Evolutionary conservation across 2,113 vertebrate genomes (phyloP), one percentile per base, ranked within the genome.

Genomic region (Macrotus californicus): DNA sequence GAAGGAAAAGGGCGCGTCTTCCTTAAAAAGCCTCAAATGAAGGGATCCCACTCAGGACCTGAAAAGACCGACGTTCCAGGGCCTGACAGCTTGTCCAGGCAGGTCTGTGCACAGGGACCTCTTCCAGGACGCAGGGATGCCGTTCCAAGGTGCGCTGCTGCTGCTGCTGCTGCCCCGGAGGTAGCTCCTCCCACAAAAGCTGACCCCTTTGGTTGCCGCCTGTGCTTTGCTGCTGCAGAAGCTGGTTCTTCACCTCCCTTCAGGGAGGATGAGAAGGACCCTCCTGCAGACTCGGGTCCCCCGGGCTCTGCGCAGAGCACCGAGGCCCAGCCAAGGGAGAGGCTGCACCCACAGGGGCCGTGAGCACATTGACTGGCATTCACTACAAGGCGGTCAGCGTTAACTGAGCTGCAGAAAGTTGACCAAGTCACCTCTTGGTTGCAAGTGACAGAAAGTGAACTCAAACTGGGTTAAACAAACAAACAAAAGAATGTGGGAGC

Each of bases 1-100:
- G 94, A 93, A 97, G 97, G 96, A 97, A 98, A 97, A 97, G 97
- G 98, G 97, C 81, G 97, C 97, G 98, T 96, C 96, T 96, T 96
- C 95, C 97, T 98, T 92, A 82, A 97, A 97, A 97, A 98, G 97
- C 93, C 46, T 36, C 10, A 39, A 88, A 97, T 96, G 97, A 98
- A 98, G 97, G 95, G 96, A 96, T 97, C 96, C 95, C 97, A 92
- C 97, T 97, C 97, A 94, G 96, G 96, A 93, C 93, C 97, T 97
- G 97, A 95, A 96, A 97, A 97, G 97, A 91, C 95, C 97, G 92
- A 54, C 95, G 97, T 97, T 96, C 91, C 96, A 97, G 97, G 82
- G 93, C 64, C 75, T 5, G 69, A 54, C 95, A 87, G 97, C 98
- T 97, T 98, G 98, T 97, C 94, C 83, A 41, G 97, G 98, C 98